Conservation (phyloP, 2,113 vertebrate species). For the Mobula birostris region DNA sequence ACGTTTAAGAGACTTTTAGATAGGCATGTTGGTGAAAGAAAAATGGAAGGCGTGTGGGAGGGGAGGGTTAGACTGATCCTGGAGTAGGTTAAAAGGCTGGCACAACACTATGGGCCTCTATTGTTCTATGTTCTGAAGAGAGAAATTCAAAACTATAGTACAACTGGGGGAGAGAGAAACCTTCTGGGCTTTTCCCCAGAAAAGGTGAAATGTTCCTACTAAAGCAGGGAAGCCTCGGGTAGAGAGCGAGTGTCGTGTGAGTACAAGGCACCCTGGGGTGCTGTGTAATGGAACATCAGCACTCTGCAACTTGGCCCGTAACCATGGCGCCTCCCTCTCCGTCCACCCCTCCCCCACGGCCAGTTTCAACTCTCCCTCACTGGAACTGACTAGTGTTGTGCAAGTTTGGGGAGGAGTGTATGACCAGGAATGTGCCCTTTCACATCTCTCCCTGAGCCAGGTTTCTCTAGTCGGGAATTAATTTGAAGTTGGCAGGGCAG, state of each 20-base stretch:
- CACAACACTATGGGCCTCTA: too few relatives aligned
- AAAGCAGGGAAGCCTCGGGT: neutral
- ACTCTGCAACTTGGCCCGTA: neutral
- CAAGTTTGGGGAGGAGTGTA: neutral
- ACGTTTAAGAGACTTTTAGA: too few relatives aligned
- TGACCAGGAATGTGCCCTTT: neutral
- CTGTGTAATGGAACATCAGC: neutral
- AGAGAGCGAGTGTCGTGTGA: neutral
- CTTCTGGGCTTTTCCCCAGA: neutral
- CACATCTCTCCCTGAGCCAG: neutral
- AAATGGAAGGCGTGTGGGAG: too few relatives aligned
- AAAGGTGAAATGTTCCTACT: neutral
- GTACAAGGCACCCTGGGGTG: neutral
- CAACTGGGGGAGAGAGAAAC: neutral
- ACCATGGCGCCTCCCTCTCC: neutral
- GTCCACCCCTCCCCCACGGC: too few relatives aligned
- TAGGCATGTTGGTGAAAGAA: too few relatives aligned
- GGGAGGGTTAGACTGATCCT: too few relatives aligned
- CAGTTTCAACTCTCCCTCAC: neutral
- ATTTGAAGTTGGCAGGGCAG: neutral
- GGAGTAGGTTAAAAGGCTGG: too few relatives aligned
- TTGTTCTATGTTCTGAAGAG: too few relatives aligned
- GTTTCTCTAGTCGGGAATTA: neutral
- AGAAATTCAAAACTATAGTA: neutral
- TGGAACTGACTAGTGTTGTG: neutral